Evolutionary conservation across 2,888 invertebrate species (phyloP).

Genomic region (Erynnis tages): DNA sequence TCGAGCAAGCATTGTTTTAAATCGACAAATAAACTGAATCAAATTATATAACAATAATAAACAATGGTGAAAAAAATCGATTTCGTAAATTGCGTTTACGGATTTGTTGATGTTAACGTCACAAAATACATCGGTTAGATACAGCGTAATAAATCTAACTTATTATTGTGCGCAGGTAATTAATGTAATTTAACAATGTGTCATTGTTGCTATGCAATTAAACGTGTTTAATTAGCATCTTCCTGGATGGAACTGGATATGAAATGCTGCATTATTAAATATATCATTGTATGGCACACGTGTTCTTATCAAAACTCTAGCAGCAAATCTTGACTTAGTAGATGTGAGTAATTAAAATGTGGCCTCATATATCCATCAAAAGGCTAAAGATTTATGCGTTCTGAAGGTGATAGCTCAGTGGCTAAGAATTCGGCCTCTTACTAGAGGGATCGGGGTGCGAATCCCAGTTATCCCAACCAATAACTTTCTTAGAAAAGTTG

Average conservation of each 20-base stretch:
- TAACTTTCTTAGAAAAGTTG: no score
- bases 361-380: no score
- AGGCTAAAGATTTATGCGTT: no score
- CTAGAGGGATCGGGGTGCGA: no score
- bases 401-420: no score
- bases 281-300: no score
- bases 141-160: not conserved
- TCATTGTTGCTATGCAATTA: constrained; percentile 22
- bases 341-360: no score
- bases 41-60: constrained; percentile 9
- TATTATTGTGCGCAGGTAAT: constrained; percentile 6
- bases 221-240: not conserved
- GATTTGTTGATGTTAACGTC: not conserved
- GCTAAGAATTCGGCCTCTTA: no score
- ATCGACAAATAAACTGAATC: constrained; percentile 4
- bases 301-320: no score
- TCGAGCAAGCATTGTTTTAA: not conserved
- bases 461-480: no score
- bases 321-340: no score
- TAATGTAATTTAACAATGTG: constrained; percentile 15
- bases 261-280: no score
- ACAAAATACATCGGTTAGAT: not conserved
- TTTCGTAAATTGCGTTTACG: constrained; percentile 16
- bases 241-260: not conserved
- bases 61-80: constrained; percentile 24